Percentiles rank a stretch among this genome's conserved stretches.
Evolutionary conservation across 2,113 vertebrate genomes (phyloP).

Genomic region (Dromiciops gliroides): DNA sequence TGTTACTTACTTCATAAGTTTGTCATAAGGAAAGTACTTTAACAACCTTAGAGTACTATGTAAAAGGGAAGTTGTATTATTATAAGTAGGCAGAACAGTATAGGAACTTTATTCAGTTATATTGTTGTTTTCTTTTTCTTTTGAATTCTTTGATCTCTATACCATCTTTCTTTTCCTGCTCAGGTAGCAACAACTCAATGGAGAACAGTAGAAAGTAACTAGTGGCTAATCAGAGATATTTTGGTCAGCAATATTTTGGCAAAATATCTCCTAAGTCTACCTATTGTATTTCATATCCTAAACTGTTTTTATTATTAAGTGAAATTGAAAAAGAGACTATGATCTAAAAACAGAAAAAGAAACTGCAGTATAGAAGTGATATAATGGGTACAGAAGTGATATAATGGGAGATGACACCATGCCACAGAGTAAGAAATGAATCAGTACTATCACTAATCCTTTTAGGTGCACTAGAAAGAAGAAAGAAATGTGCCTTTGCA

Average conservation of each 20-base stretch:
- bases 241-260: conserved; percentile 7
- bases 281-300: not conserved
- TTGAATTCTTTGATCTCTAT: not conserved
- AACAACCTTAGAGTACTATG: no score
- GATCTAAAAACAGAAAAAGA: conserved; percentile 9
- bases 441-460: not conserved
- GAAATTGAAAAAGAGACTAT: not conserved
- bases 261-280: conserved; percentile 9
- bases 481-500: conserved; percentile 4
- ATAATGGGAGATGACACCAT: not conserved
- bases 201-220: not conserved
- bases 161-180: not conserved
- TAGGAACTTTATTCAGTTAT: not conserved
- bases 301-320: conserved; percentile 40
- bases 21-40: no score
- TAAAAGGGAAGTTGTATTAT: no score
- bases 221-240: not conserved
- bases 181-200: not conserved
- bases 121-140: not conserved
- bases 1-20: no score
- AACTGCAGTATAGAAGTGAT: not conserved
- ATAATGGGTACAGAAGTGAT: not conserved
- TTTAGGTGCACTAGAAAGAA: not conserved
- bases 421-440: not conserved
- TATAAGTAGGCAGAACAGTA: no score